Evolutionary conservation across 2,113 vertebrate species (phyloP).

Genomic region (Physeter macrocephalus): DNA sequence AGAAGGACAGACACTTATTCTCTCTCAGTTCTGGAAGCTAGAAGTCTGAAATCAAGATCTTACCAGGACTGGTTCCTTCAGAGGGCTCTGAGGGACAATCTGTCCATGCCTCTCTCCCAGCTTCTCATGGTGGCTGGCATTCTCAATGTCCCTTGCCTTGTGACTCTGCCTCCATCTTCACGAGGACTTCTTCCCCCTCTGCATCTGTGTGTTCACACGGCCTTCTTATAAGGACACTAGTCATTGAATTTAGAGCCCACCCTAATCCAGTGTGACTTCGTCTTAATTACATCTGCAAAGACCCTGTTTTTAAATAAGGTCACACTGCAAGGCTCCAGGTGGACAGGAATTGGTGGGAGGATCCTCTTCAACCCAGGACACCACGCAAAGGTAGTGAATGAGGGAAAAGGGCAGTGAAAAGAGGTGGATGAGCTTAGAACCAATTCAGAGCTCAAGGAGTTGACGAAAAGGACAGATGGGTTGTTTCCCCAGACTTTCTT

Average conservation of each 20-base stretch:
- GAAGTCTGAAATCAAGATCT: not conserved
- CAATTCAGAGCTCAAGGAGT: not conserved
- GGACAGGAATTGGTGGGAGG: not conserved
- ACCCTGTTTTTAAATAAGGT: not conserved
- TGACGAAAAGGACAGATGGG: not conserved
- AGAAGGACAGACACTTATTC: not conserved
- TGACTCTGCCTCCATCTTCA: not conserved
- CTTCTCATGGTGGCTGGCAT: fast-evolving
- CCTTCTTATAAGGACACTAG: not conserved
- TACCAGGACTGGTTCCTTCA: fast-evolving
- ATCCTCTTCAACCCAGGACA: not conserved
- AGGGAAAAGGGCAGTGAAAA: not conserved
- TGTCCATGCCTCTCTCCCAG: fast-evolving
- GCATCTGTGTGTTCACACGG: not conserved
- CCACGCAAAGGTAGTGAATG: fast-evolving
- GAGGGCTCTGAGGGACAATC: not conserved
- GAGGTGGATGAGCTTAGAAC: not conserved
- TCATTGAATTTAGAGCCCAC: not conserved
- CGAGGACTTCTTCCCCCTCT: not conserved
- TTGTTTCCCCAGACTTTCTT: not conserved
- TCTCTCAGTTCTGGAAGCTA: not conserved
- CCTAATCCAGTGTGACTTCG: not conserved
- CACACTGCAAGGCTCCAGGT: not conserved
- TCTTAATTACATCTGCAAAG: not conserved
- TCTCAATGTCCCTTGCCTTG: not conserved